Percentiles rank a stretch among this genome's conserved stretches.
phyloP scores from a whole-genome alignment of 2,888 invertebrate species.

The Xylota segnis region DNA sequence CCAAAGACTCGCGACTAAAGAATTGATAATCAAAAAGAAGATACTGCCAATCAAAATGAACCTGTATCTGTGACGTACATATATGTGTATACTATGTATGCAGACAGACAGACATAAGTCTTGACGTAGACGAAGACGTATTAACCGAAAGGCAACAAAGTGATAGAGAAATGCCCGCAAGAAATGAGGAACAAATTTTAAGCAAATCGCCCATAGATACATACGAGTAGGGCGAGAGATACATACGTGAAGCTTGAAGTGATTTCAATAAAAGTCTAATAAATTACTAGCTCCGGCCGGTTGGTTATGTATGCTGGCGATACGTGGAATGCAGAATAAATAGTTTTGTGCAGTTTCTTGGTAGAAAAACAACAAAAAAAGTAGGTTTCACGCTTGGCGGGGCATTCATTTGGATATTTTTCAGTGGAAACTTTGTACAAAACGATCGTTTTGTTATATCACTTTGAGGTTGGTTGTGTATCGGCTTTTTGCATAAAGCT shows the following conservation, averaged over 20 bases:
- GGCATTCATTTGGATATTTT: slow-evolving; percentile 18
- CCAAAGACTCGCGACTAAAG: slow-evolving; percentile 25
- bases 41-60: slow-evolving; percentile 56
- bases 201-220: background rate
- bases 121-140: slow-evolving; percentile 65
- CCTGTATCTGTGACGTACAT: slow-evolving; percentile 7
- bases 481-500: background rate
- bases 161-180: slow-evolving; percentile 26
- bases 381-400: slow-evolving; percentile 17
- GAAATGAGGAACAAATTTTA: slow-evolving; percentile 15
- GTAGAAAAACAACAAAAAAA: background rate
- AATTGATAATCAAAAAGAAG: slow-evolving; percentile 63
- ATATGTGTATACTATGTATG: background rate
- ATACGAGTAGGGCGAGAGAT: background rate
- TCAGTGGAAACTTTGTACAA: slow-evolving; percentile 28
- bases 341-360: slow-evolving; percentile 9
- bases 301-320: slow-evolving; percentile 27
- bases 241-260: background rate
- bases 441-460: slow-evolving; percentile 30
- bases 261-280: slow-evolving; percentile 50
- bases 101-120: slow-evolving; percentile 24
- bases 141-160: slow-evolving; percentile 41
- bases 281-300: slow-evolving; percentile 51
- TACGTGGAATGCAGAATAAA: slow-evolving; percentile 30
- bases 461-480: background rate